Conservation (phyloP, 2,797 vertebrate genomes). For the Dryobates pubescens region DNA sequence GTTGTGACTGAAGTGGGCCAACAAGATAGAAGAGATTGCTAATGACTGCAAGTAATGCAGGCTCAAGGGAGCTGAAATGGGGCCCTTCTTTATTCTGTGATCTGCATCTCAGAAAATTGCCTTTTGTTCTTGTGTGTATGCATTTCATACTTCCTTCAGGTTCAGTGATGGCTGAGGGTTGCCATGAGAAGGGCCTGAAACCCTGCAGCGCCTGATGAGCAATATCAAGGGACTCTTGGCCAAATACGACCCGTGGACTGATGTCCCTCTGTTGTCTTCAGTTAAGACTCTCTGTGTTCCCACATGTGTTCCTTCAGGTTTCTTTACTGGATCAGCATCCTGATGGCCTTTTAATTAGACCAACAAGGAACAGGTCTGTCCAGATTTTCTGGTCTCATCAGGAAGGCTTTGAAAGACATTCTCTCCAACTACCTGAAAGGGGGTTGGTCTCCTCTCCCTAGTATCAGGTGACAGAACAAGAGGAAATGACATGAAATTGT, state of each 20-base stretch:
- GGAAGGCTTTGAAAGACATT: background rate
- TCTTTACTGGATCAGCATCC: background rate
- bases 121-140: background rate
- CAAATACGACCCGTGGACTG: background rate
- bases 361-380: slow-evolving; percentile 27
- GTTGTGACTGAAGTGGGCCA: background rate
- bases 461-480: too few species aligned
- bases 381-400: slow-evolving; percentile 48
- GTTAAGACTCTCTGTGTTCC: background rate
- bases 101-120: background rate
- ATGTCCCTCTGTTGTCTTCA: background rate
- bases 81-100: background rate
- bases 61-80: background rate
- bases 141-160: background rate
- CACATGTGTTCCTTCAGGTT: background rate
- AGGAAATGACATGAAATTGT: too few species aligned
- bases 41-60: background rate
- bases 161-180: background rate
- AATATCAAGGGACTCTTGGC: background rate
- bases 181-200: background rate
- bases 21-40: background rate
- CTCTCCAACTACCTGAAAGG: too few species aligned
- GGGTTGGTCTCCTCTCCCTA: too few species aligned
- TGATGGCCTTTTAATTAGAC: slow-evolving; percentile 13
- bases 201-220: background rate